Base-by-base conservation (phyloP, 1,140 invertebrate genomes). In the Megathymus violae region DNA sequence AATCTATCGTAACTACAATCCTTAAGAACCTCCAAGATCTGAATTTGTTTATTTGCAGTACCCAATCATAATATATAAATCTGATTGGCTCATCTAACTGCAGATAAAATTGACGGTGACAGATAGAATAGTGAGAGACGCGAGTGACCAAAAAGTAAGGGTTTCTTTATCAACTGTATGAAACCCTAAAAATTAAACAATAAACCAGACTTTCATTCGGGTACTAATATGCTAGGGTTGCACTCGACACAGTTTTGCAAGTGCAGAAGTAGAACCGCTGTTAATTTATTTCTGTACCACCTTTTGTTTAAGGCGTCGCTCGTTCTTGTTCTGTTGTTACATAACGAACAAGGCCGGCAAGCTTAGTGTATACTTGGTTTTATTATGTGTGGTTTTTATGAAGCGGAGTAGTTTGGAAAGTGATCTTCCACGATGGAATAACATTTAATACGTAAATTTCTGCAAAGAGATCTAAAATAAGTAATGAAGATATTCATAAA, bases 261-360 rank as follows among this genome's bases (percentile, higher is more conserved):
- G 51, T 43, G 19, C 51, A 54, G 38, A 54, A 54, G 22, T 54
- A 41, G 51, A 54, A 19, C 22, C 25, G n/a, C n/a, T n/a, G 51
- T 56, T 56, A 56, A 56, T 56, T 56, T 56, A 56, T 56, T 56
- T 56, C 51, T 43, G 13, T 56, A 44, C 52, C 22, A 46, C 54
- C 54, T 58, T 58, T 58, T 58, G 54, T 58, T 58, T 19, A 58
- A 58, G 54, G 54, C 54, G 54, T 58, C 25, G 44, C 41, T 58
- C 27, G 54, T 58, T 58, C 54, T 58, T 58, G 54, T n/a, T n/a
- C n/a, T 56, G 7, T 31, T 5, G 13, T 56, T 58, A 46, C 13
- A 19, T 58, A 38, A 52, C 31, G 19, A 52, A 51, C 47, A n/a
- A 31, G 27, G 27, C 14, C 27, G 14, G 22, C 19, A 47, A 47